Conservation (phyloP, 2,888 invertebrate genomes). For the Yponomeuta evonymella region DNA sequence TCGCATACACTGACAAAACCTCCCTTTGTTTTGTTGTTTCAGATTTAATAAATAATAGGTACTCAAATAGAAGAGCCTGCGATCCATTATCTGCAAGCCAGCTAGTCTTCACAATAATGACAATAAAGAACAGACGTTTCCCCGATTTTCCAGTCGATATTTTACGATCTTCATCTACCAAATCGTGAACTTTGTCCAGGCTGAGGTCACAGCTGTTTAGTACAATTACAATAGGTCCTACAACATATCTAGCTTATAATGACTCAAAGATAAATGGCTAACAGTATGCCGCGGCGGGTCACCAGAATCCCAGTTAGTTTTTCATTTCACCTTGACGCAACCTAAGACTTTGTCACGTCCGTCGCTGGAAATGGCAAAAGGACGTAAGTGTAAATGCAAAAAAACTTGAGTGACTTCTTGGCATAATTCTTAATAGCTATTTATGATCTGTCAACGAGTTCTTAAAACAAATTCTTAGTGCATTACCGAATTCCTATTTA, state of each 20-base stretch:
- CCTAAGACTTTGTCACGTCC: conserved; percentile 42
- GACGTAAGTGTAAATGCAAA: conserved; percentile 27
- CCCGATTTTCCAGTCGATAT: conserved; percentile 5
- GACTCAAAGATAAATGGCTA: neutral
- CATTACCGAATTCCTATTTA: too few relatives aligned
- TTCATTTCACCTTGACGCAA: conserved; percentile 70
- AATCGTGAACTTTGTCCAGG: conserved; percentile 63
- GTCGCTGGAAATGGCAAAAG: conserved; percentile 22
- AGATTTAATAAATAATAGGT: too few relatives aligned
- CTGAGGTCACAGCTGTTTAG: conserved; percentile 72
- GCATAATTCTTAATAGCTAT: neutral
- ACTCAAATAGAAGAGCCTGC: too few relatives aligned
- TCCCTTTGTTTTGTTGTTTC: too few relatives aligned
- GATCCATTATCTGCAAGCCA: too few relatives aligned
- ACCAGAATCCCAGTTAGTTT: neutral
- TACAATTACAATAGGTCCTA: conserved; percentile 57
- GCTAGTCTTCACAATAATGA: neutral
- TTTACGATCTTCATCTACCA: neutral
- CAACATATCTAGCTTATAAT: neutral
- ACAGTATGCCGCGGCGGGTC: neutral
- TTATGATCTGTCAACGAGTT: neutral
- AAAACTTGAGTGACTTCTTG: neutral
- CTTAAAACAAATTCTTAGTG: neutral
- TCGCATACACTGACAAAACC: too few relatives aligned
- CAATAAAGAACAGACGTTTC: neutral